Evolutionary conservation across 2,888 invertebrate genomes (phyloP), one percentile per base, ranked within the genome.

Genomic region (Sarcophaga carnaria): DNA sequence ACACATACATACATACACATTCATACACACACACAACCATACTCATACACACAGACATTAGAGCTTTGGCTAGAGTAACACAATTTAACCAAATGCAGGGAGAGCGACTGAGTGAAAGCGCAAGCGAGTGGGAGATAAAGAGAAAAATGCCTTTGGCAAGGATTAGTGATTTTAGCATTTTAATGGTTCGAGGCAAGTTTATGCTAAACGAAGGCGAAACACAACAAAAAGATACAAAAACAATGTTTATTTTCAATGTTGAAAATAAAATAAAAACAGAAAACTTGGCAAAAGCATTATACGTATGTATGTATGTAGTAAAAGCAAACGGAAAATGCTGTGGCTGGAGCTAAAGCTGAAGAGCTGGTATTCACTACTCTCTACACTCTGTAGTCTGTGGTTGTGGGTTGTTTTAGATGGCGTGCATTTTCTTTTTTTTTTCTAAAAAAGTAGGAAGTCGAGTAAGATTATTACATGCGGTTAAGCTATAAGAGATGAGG

Each of bases 381-480:
- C 10, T 37, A 37, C 37, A 37, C 37, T 37, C 37, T 37, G 54
- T 54, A 17, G 17, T 54, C 54, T 54, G 54, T 17, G 49, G 72
- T 76, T 79, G 37, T 54, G 37, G 62, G 77, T 62, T 88, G 88
- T 88, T 89, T 90, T 84, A 22, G 62, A 20, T 10, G 14, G 62
- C 22, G 10, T 17, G 10, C 20, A 20, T 66, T 17, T 64, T 37
- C 8, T 37, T 64, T 20, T 64, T 10, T 37, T 37, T 10, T 10
- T 2, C 0, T 0, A 37, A 37, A 59, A 20, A 45, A 71, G 25
- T 62, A 66, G 4, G 62, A 17, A 54, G 54, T 54, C 17, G 27
- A 71, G 27, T 88, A 88, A 90, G 90, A 91, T 91, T 91, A 91
- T 90, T 91, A 91, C 90, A 91, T 90, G 91, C 91, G 91, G 90